Evolutionary conservation across 2,888 invertebrate species (phyloP).

Genomic region (Ectemnius continuus): DNA sequence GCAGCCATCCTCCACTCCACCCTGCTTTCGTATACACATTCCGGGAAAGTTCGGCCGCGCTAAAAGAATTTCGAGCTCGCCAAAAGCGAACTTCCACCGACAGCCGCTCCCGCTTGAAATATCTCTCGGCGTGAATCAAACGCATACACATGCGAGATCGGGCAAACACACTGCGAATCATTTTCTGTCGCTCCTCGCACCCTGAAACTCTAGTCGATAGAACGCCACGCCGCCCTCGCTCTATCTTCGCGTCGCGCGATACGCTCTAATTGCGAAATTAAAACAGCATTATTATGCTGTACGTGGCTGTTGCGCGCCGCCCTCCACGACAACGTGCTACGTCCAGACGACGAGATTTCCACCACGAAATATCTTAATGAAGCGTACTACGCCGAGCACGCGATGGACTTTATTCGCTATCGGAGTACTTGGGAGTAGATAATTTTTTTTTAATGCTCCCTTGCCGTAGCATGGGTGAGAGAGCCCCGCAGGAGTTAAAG

Average conservation of each 20-base stretch:
- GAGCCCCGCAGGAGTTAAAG: not conserved
- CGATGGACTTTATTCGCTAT: slow-evolving; percentile 34
- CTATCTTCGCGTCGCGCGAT: too few relatives aligned
- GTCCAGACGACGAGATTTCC: slow-evolving; percentile 16
- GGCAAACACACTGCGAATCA: too few relatives aligned
- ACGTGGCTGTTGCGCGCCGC: not conserved
- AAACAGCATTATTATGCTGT: slow-evolving; percentile 16
- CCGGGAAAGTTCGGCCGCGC: slow-evolving; percentile 16
- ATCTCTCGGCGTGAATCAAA: too few relatives aligned
- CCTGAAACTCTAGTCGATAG: too few relatives aligned
- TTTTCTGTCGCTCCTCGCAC: too few relatives aligned
- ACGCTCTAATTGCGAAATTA: not conserved
- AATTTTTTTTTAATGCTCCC: slow-evolving; percentile 24
- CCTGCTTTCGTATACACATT: slow-evolving; percentile 15
- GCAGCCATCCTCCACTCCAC: not conserved
- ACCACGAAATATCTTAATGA: slow-evolving; percentile 29
- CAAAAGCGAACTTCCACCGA: not conserved
- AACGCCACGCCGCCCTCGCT: too few relatives aligned
- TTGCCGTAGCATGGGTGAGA: not conserved
- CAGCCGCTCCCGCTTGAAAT: too few relatives aligned
- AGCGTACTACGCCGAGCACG: slow-evolving; percentile 18
- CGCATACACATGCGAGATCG: too few relatives aligned
- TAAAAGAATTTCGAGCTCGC: slow-evolving; percentile 30
- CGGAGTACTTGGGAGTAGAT: slow-evolving; percentile 5
- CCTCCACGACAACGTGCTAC: not conserved